phyloP scores from a whole-genome alignment of 2,888 invertebrate species.

The Pyrocoelia pectoralis region DNA sequence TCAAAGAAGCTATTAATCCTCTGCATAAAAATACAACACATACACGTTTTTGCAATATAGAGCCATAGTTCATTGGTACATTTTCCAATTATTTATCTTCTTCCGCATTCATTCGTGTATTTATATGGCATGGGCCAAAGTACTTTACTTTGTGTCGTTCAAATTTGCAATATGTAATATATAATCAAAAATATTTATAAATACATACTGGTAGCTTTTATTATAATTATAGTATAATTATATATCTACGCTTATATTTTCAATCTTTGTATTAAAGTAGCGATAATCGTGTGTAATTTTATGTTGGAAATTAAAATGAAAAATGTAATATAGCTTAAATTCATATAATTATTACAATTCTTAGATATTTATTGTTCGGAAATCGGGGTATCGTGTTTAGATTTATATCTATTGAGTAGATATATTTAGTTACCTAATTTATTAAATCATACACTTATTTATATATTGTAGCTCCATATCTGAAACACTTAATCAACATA shows the following conservation, averaged over 20 bases:
- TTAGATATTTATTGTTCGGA: constrained; percentile 48
- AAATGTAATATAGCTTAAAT: background rate
- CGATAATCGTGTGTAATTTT: background rate
- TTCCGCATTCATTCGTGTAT: constrained; percentile 17
- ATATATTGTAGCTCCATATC: constrained; percentile 2
- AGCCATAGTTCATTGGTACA: background rate
- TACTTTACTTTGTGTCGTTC: constrained; percentile 26
- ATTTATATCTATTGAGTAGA: constrained; percentile 11
- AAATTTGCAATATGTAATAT: constrained; percentile 11
- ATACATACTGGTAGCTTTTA: background rate
- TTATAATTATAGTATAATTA: background rate
- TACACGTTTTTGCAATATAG: too few relatives aligned
- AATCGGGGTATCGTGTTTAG: constrained; percentile 53
- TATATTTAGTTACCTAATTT: constrained; percentile 6
- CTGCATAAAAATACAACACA: too few relatives aligned
- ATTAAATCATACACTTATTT: background rate
- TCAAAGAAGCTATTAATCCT: too few relatives aligned
- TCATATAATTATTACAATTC: background rate
- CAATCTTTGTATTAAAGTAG: background rate
- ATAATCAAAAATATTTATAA: constrained; percentile 7
- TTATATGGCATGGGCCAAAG: constrained; percentile 4
- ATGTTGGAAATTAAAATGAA: background rate
- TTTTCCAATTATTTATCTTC: constrained; percentile 17
- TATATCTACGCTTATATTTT: background rate
- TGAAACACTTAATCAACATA: constrained; percentile 1